phyloP scores from a whole-genome alignment of 1,140 invertebrate genomes.

The Tribolium madens region DNA sequence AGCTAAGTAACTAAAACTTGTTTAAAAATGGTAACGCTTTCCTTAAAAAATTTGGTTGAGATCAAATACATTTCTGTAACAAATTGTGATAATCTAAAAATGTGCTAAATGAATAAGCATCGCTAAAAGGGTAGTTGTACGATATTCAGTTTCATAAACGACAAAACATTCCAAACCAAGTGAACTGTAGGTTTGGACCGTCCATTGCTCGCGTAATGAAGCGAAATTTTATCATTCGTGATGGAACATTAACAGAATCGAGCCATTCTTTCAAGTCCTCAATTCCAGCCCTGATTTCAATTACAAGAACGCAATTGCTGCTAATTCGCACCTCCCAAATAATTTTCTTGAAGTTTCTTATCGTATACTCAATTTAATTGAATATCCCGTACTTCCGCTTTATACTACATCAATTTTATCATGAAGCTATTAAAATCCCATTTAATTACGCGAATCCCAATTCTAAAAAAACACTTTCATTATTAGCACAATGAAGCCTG shows the following conservation, averaged over 20 bases:
- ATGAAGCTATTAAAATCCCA: conserved; percentile 1
- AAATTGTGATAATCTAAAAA: background rate
- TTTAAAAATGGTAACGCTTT: too few relatives aligned
- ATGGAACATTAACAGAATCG: conserved; percentile 13
- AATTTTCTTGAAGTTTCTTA: background rate
- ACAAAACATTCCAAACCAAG: background rate
- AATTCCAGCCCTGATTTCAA: conserved; percentile 1
- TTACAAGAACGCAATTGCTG: conserved; percentile 16
- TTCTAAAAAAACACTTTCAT: conserved; percentile 27
- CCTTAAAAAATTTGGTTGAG: too few relatives aligned
- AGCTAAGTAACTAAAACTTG: too few relatives aligned
- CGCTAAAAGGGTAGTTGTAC: background rate
- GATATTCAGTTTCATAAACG: background rate
- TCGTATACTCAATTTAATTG: conserved; percentile 11
- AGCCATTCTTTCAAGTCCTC: conserved; percentile 10
- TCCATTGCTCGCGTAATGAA: conserved; percentile 28
- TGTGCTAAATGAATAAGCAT: background rate
- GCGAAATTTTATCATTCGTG: conserved; percentile 23
- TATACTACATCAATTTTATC: background rate
- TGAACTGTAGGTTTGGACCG: background rate
- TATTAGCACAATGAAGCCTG: conserved; percentile 16
- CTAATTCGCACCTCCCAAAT: conserved; percentile 14
- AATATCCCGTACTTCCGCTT: background rate
- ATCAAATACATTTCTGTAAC: background rate
- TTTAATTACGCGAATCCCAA: conserved; percentile 4